Base-by-base conservation (phyloP, 2,888 invertebrate species). In the Cetonia aurata region DNA sequence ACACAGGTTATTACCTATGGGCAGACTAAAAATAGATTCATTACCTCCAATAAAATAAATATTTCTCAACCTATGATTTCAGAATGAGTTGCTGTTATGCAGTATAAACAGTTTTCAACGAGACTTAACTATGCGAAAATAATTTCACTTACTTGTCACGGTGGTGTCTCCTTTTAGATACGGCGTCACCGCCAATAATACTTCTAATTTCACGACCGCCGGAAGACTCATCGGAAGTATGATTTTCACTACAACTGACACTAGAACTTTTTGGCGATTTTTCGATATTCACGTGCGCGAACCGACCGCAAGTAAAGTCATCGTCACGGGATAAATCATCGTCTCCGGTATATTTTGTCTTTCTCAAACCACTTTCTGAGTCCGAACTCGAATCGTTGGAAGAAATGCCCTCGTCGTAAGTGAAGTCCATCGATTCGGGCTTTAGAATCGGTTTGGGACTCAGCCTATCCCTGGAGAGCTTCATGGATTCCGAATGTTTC, bases 121-220 rank as follows among this genome's bases (percentile, higher is more conserved):
- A 13, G 15, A 37, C n/a, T 17, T 44, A 59, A 19, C n/a, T 33
- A 3, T 8, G 13, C 15, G 53, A 67, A 19, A 52, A 56, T 41
- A 19, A 46, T 60, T 73, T 72, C 73, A 87, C 87, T 87, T 83
- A 87, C 87, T 86, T 87, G 78, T 73, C 77, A 60, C 80, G 79
- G 77, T 86, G 86, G 17, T 83, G 80, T 31, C 85, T 13, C 17
- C 57, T 79, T 62, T 85, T 80, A 17, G 84, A 83, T 25, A 85
- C 83, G 4, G 85, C 85, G 76, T 86, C 86, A 72, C 85, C 86
- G 74, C 85, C 85, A 73, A 89, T 89, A 77, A 90, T 90, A 66
- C 87, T 88, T 1, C 88, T 86, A 74, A 91, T 88, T 81, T 91
- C 91, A 0, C 89, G 84, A 0, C 89, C 89, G 25, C 90, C 90